These are phyloP conservation scores for Agriopis leucophaearia DNA, from an alignment of 2,888 invertebrate species.

Conservation along the genomic window DNA sequence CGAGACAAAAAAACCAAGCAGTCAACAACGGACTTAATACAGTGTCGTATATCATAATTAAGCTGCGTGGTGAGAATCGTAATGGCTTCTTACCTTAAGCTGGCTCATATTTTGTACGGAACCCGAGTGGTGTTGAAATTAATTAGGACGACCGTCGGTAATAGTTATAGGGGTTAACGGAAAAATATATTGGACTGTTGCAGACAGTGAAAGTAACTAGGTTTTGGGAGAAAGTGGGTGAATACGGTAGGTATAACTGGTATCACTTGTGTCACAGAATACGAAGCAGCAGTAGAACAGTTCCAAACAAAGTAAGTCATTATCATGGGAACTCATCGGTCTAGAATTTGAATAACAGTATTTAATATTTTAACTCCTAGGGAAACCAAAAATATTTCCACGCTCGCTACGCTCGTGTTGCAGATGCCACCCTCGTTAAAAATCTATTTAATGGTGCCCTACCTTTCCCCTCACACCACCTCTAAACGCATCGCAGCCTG, in stretches of 20 bases:
- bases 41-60: not conserved
- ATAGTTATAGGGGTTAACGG: conserved; percentile 68
- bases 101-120: conserved; percentile 51
- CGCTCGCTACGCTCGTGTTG: no score
- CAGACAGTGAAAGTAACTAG: conserved; percentile 21
- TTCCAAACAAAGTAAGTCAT: no score
- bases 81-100: conserved; percentile 26
- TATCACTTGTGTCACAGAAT: not conserved
- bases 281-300: no score
- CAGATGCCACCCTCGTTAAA: no score
- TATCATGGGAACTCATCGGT: no score
- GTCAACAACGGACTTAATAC: not conserved
- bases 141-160: conserved; percentile 67
- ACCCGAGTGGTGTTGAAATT: conserved; percentile 59
- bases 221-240: conserved; percentile 3
- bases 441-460: not conserved
- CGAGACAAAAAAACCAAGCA: no score
- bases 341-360: no score
- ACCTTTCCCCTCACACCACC: not conserved
- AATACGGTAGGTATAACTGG: not conserved
- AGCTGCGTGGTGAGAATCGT: not conserved
- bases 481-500: not conserved
- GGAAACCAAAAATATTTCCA: no score
- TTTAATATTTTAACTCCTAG: no score
- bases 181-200: conserved; percentile 68